These are phyloP conservation scores for Melinopterus prodromus DNA, from an alignment of 2,888 invertebrate genomes.

Conservation along the genomic window DNA sequence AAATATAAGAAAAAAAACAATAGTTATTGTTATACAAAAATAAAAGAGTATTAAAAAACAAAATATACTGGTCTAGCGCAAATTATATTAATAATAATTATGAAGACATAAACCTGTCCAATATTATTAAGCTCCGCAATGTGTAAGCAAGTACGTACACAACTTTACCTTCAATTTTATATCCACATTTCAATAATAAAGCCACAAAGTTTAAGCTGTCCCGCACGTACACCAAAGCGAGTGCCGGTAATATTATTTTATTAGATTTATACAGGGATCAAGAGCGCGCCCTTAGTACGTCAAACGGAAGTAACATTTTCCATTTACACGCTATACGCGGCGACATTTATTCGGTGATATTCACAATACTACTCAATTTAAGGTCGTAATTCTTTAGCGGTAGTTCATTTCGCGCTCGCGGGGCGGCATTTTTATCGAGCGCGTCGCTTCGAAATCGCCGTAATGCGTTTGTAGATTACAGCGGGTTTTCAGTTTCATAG, in stretches of 20 bases:
- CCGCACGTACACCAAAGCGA: background rate
- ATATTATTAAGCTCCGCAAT: no score
- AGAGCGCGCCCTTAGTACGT: background rate
- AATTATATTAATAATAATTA: no score
- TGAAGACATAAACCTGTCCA: no score
- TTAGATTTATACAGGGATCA: conserved; percentile 4
- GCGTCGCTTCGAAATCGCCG: background rate
- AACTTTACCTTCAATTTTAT: background rate
- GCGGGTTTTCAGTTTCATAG: background rate
- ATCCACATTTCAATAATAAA: background rate
- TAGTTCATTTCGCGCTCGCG: background rate
- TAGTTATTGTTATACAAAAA: no score
- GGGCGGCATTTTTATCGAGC: background rate
- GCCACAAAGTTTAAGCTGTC: background rate
- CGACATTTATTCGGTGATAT: background rate
- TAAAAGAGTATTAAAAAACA: no score
- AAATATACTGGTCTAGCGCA: no score
- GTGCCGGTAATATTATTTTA: background rate
- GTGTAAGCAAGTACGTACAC: no score
- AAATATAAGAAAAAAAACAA: no score
- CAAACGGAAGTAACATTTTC: background rate
- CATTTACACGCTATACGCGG: background rate
- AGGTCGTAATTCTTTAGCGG: background rate
- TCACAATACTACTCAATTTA: background rate
- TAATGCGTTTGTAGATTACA: background rate